phyloP scores from a whole-genome alignment of 2,113 vertebrate species.

The Heterochromis multidens region DNA sequence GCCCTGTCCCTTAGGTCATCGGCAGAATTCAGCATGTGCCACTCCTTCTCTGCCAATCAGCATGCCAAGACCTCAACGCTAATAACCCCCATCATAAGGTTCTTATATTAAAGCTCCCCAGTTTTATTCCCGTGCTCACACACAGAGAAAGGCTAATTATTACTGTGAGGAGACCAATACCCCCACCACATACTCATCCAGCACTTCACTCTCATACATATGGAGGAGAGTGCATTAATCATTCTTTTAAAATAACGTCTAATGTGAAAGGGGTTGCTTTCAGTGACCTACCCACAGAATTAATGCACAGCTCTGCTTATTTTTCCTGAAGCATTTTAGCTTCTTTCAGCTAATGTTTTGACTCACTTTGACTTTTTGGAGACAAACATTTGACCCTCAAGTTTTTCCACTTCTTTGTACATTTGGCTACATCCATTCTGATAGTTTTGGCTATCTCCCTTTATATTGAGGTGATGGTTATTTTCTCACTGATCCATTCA shows the following conservation, averaged over 20 bases:
- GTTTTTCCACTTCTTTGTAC: background rate
- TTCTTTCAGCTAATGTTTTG: background rate
- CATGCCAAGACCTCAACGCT: constrained; percentile 2
- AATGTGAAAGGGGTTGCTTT: background rate
- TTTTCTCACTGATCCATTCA: no score
- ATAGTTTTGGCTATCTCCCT: background rate
- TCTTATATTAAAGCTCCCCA: constrained; percentile 46
- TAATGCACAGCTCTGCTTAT: fast-evolving
- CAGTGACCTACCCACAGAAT: background rate
- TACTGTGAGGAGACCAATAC: background rate
- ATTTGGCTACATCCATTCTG: background rate
- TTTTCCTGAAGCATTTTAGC: no score
- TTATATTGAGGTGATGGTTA: no score
- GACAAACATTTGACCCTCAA: background rate
- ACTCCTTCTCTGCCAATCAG: constrained; percentile 29
- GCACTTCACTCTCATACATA: background rate
- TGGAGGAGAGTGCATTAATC: background rate
- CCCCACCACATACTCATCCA: background rate
- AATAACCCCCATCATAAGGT: constrained; percentile 48
- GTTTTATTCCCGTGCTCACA: constrained; percentile 25
- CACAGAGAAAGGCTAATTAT: constrained; percentile 13
- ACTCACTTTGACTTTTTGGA: no score
- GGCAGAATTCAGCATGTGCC: constrained; percentile 33
- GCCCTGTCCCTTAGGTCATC: constrained; percentile 58
- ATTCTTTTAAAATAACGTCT: background rate